Evolutionary conservation across 2,113 vertebrate genomes (phyloP).

Genomic region (Marcusenius ussheri): DNA sequence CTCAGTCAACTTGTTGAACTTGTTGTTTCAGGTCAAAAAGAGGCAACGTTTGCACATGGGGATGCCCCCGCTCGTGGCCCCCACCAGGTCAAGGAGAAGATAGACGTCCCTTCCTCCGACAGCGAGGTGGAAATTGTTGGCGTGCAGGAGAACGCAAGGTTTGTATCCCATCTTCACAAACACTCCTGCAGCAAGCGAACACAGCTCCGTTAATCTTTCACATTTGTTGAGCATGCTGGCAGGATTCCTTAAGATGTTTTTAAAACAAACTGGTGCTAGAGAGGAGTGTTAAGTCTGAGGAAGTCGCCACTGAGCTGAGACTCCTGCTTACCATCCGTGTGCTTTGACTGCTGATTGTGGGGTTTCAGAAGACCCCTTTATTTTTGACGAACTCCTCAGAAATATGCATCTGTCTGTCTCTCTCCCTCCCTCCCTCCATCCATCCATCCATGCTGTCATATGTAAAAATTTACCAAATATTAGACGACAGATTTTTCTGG

Average conservation of each 20-base stretch:
- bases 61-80: constrained; percentile 55
- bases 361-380: neutral
- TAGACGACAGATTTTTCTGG: neutral
- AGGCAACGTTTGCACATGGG: constrained; percentile 66
- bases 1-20: constrained; percentile 23
- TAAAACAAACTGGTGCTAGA: neutral
- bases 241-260: neutral
- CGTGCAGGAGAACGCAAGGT: constrained; percentile 90
- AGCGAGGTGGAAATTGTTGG: constrained; percentile 96
- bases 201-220: neutral
- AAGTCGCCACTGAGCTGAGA: neutral
- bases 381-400: neutral
- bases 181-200: neutral
- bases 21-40: constrained; percentile 67
- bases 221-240: neutral
- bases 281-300: neutral
- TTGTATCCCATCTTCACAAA: constrained; percentile 22
- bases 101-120: constrained; percentile 81
- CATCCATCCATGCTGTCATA: neutral
- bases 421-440: no score
- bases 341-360: neutral
- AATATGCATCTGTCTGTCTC: neutral
- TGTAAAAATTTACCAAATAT: neutral
- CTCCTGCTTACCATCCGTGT: neutral
- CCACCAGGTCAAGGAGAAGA: constrained; percentile 74